Evolutionary conservation across 2,113 vertebrate species (phyloP), one percentile per base, ranked within the genome.

Genomic region (Calyptommatus sinebrachiatus): DNA sequence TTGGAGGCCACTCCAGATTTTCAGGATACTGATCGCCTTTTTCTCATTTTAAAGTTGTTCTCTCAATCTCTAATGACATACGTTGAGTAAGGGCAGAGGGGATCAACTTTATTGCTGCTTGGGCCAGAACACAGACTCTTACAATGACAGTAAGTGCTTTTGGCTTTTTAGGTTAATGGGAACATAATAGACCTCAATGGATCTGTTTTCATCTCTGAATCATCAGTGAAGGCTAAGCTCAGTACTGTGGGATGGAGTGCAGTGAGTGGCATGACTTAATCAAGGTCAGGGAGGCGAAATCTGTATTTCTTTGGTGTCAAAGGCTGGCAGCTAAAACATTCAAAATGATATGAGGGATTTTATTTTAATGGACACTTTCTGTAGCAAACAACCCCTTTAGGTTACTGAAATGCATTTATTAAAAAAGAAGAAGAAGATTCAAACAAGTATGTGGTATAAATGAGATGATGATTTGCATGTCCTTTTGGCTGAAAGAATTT

Each of bases 131-230:
- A 74, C 11, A 71, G 73, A 67, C 45, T 85, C 70, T 90, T 86
- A 88, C 89, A 90, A 75, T 89, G 85, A 92, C 71, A 89, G 45
- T 82, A 85, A 91, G 3, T 90, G 78, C 73, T 73, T 77, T 81
- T 48, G 69, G 68, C 53, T 85, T 73, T 90, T 86, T 80, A 88
- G 73, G 62, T 82, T 89, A 91, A 93, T 90, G 80, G 74, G 26
- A 72, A 75, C 71, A 79, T 80, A 85, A 84, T 71, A 86, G 83
- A 88, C 71, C 31, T 86, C 79, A 82, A 81, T 83, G 83, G 84
- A 89, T 26, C 18, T 72, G 14, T 73, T 91, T 92, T 89, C 24
- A 26, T 28, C 81, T 83, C 31, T 50, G 46, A 79, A 31, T 69
- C 10, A 14, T 77, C 74, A 89, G 76, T 46, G 83, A 92, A 91